These are phyloP conservation scores for Chromobotia macracanthus DNA, from an alignment of 2,797 vertebrate species.

Conservation along the genomic window DNA sequence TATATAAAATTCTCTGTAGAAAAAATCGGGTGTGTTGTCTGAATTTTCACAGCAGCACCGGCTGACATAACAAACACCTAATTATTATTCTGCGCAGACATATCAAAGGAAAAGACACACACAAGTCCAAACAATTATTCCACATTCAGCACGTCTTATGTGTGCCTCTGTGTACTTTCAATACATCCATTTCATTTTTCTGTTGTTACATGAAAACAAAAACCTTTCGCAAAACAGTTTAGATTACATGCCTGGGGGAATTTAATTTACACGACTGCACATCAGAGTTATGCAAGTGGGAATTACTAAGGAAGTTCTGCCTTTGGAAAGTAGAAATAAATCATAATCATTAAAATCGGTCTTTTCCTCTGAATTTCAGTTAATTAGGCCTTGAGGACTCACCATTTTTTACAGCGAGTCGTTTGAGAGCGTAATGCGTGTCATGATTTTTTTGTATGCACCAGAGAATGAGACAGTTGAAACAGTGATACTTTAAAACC, in stretches of 20 bases:
- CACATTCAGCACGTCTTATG: conserved; percentile 16
- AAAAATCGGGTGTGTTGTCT: not conserved
- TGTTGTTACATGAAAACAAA: conserved; percentile 52
- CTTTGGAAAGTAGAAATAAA: conserved; percentile 33
- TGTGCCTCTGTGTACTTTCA: conserved; percentile 25
- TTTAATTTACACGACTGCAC: conserved; percentile 46
- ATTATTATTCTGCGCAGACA: conserved; percentile 46
- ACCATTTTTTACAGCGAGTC: conserved; percentile 11
- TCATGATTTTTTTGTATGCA: conserved; percentile 18
- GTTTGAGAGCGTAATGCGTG: conserved; percentile 21
- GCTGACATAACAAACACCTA: conserved; percentile 28
- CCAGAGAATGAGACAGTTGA: conserved; percentile 26
- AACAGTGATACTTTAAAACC: conserved; percentile 33
- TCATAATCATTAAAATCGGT: conserved; percentile 44
- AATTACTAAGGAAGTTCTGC: conserved; percentile 37
- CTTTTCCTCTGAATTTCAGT: conserved; percentile 40
- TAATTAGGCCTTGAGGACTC: conserved; percentile 44
- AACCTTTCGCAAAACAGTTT: conserved; percentile 32
- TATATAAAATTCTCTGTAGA: conserved; percentile 5
- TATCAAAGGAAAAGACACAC: conserved; percentile 1
- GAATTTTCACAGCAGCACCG: not conserved
- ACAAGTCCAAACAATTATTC: conserved; percentile 52
- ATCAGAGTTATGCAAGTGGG: conserved; percentile 55
- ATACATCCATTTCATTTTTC: conserved; percentile 40
- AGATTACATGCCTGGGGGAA: conserved; percentile 42